phyloP scores from a whole-genome alignment of 2,113 vertebrate genomes.

The Globicephala melas region DNA sequence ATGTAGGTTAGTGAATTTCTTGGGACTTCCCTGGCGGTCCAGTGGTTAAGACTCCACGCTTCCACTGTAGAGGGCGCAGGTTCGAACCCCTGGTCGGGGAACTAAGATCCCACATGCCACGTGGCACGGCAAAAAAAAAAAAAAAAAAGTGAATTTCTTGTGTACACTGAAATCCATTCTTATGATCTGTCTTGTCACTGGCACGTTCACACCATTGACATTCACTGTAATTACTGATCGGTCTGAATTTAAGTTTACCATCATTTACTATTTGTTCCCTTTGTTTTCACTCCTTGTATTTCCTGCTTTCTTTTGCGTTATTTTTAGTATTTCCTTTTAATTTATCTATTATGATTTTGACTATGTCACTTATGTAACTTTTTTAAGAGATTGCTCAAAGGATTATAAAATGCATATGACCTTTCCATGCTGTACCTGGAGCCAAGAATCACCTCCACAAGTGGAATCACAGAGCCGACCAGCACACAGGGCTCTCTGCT shows the following conservation, averaged over 20 bases:
- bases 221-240: fast-evolving
- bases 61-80: no score
- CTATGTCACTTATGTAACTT: neutral
- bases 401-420: neutral
- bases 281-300: neutral
- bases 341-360: no score
- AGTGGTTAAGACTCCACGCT: no score
- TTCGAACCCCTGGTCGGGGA: no score
- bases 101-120: no score
- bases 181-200: neutral
- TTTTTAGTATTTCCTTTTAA: neutral
- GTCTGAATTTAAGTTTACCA: neutral
- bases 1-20: neutral
- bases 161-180: neutral
- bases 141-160: no score
- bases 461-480: neutral
- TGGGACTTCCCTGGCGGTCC: no score
- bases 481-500: neutral
- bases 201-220: fast-evolving
- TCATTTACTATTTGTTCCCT: neutral
- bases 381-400: neutral
- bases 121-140: no score
- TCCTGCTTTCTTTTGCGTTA: neutral
- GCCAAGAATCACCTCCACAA: neutral
- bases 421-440: no score